These are phyloP conservation scores for Metopia argyrocephala DNA, from an alignment of 2,888 invertebrate species.

Conservation along the genomic window DNA sequence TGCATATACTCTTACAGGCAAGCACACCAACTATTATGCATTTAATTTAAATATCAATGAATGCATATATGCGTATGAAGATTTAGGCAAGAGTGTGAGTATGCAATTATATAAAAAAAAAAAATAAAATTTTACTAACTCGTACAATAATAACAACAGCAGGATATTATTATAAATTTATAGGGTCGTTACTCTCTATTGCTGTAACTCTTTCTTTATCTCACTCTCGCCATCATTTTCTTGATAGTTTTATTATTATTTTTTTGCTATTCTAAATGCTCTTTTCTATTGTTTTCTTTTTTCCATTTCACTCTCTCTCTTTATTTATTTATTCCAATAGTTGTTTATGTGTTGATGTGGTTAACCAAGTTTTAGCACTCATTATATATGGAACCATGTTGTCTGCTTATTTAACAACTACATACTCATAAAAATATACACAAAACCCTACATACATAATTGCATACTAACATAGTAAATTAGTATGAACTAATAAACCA, in stretches of 20 bases:
- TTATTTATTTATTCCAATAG: constrained; percentile 31
- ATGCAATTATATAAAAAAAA: neutral
- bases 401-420: constrained; percentile 1
- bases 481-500: no score
- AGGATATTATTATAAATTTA: constrained; percentile 7
- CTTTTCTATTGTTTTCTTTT: neutral
- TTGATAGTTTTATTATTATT: neutral
- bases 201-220: neutral
- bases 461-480: neutral
- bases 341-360: constrained; percentile 54
- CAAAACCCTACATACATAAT: no score
- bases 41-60: neutral
- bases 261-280: neutral
- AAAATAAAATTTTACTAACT: no score
- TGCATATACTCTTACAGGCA: neutral
- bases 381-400: constrained; percentile 47
- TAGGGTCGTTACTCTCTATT: neutral
- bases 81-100: neutral
- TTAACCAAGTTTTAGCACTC: constrained; percentile 59
- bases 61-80: neutral
- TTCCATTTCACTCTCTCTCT: neutral
- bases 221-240: neutral
- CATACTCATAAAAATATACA: neutral
- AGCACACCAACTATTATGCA: neutral
- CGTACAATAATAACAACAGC: neutral